These are phyloP conservation scores for Australoheros scitulus DNA, from an alignment of 2,113 vertebrate genomes.

Conservation along the genomic window DNA sequence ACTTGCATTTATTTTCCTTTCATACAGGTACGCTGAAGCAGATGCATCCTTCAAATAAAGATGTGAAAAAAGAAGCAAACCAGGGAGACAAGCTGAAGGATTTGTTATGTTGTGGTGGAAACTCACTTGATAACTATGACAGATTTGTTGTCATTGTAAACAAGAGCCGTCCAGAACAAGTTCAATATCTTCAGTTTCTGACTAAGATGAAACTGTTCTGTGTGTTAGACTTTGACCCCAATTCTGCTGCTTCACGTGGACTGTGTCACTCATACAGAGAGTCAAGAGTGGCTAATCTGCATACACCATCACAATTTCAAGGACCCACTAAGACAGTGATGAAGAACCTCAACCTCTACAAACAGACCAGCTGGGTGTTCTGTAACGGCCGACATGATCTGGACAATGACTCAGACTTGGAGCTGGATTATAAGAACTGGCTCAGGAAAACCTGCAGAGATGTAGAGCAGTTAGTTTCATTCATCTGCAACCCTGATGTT, in stretches of 20 bases:
- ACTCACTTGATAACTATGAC: conserved; percentile 63
- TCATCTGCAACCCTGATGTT: conserved; percentile 80
- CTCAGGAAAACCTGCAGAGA: conserved; percentile 67
- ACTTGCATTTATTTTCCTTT: background rate
- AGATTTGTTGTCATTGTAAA: conserved; percentile 81
- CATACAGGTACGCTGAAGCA: background rate
- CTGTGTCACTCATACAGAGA: conserved; percentile 73
- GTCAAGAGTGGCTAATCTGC: conserved; percentile 71
- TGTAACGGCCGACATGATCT: conserved; percentile 82
- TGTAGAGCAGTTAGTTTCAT: conserved; percentile 78
- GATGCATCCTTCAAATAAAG: background rate
- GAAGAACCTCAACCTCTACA: conserved; percentile 77
- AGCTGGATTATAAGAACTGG: conserved; percentile 71
- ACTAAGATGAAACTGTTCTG: conserved; percentile 80
- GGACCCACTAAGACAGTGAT: conserved; percentile 67
- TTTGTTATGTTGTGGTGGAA: conserved; percentile 60
- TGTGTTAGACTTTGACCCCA: conserved; percentile 81
- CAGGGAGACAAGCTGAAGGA: conserved; percentile 67
- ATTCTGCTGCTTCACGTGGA: conserved; percentile 70
- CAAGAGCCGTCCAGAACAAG: conserved; percentile 74
- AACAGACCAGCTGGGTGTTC: conserved; percentile 86
- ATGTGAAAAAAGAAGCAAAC: conserved; percentile 13
- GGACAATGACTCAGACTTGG: conserved; percentile 3
- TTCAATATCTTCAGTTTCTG: conserved; percentile 79
- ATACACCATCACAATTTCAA: conserved; percentile 76